Conservation (phyloP, 2,888 invertebrate species). For the Nasonia oneida region DNA sequence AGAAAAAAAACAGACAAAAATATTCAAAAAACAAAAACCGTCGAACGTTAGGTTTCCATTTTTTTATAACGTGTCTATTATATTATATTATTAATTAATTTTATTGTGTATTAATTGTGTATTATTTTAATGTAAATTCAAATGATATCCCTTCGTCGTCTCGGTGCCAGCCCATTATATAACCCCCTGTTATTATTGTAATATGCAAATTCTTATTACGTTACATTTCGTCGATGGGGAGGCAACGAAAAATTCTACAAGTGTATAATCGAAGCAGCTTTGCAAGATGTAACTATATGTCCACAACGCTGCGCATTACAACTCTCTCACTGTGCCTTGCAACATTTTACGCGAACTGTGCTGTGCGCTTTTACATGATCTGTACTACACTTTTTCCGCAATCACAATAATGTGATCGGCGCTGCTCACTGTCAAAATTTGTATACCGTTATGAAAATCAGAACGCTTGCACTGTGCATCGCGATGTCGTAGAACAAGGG, state of each 20-base stretch:
- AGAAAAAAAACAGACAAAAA: conserved; percentile 18
- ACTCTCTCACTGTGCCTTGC: conserved; percentile 58
- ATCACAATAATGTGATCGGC: conserved; percentile 24
- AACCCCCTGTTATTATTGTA: not conserved
- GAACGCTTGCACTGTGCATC: conserved; percentile 20
- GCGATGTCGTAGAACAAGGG: conserved; percentile 28
- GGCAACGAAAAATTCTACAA: conserved; percentile 6
- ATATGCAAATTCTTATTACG: not conserved
- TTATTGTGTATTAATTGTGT: conserved; percentile 58
- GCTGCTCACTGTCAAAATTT: conserved; percentile 17
- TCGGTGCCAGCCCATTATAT: conserved; percentile 33
- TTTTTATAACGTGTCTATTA: conserved; percentile 55
- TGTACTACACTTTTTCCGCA: conserved; percentile 15
- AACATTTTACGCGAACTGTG: conserved; percentile 13
- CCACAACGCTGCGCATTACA: not conserved
- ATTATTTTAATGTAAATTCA: conserved; percentile 41
- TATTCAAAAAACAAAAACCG: conserved; percentile 44
- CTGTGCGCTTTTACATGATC: not conserved
- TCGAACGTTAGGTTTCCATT: conserved; percentile 63
- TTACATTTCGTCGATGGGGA: not conserved
- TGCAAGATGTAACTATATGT: conserved; percentile 28
- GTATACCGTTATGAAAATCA: not conserved
- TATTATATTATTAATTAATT: conserved; percentile 57
- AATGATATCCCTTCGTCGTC: conserved; percentile 56
- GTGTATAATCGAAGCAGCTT: conserved; percentile 8